Base-by-base conservation (phyloP, 2,797 vertebrate species). In the Premnoplex brunnescens region DNA sequence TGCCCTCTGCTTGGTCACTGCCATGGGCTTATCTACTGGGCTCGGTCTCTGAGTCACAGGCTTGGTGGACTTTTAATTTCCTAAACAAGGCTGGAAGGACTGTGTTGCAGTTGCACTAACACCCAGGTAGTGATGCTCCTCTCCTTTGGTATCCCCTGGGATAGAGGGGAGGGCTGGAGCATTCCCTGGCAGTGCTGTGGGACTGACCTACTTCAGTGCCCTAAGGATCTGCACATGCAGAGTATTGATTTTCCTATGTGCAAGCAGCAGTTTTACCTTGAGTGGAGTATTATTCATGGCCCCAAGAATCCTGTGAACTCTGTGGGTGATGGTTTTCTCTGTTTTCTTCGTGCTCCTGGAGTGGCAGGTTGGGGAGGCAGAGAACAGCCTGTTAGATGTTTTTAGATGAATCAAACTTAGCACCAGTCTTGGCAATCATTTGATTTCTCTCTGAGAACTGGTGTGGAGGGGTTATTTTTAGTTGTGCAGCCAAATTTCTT, bases 251-350 rank as follows among this genome's bases (percentile, higher is more conserved):
- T 72, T 49, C 10, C 24, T 83, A 12, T 1, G 3, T 43, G 60
- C 19, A 62, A 67, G 77, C 63, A 71, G 75, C 78, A 92, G 60
- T 64, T 94, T 76, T 63, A 92, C 34, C 55, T 71, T 24, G 28
- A 93, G 56, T 64, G 49, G 77, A 83, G 95, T 81, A 49, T 93
- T 69, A 56, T 66, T 66, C 14, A 30, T 51, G 82, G 64, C 75
- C 68, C 48, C 22, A 41, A 60, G 78, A 79, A 69, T 91, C 67
- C 78, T 91, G 51, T 93, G 94, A 86, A 63, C 80, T 46, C 56
- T 44, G 58, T 85, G 77, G 74, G 43, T 82, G 67, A 84, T 36
- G 49, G 11, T 73, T 89, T 94, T 85, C 60, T 82, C 59, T 78
- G 39, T 80, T 67, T 91, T 56, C 32, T 64, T 60, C 64, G 30